Conservation (phyloP, 2,888 invertebrate species). For the Panorpa germanica region DNA sequence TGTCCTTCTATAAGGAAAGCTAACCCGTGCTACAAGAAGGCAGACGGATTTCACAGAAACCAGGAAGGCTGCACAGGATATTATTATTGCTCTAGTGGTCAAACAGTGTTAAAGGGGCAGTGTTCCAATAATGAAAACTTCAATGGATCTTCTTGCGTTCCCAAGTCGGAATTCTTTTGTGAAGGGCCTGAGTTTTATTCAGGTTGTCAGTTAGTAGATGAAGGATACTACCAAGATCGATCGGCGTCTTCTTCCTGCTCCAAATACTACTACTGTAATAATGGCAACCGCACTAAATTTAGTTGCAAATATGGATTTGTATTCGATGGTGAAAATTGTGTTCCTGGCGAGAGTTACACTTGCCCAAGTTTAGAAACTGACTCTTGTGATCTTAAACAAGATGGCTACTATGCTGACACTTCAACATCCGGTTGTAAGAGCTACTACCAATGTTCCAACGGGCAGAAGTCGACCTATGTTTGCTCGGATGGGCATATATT, state of each 20-base stretch:
- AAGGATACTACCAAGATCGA: conserved; percentile 27
- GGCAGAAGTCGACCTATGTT: conserved; percentile 35
- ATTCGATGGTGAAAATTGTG: conserved; percentile 29
- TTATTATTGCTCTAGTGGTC: conserved; percentile 18
- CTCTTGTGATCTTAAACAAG: conserved; percentile 29
- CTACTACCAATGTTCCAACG: conserved; percentile 34
- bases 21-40: conserved; percentile 25
- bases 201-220: conserved; percentile 15
- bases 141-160: conserved; percentile 16
- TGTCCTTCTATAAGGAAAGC: conserved; percentile 13
- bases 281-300: conserved; percentile 23
- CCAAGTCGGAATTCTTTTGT: conserved; percentile 14
- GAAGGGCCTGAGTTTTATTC: conserved; percentile 14
- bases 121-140: conserved; percentile 19
- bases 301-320: conserved; percentile 24
- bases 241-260: conserved; percentile 24
- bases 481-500: conserved; percentile 31
- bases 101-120: conserved; percentile 15
- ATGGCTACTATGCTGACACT: conserved; percentile 31
- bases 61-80: conserved; percentile 19
- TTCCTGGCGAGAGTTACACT: conserved; percentile 20
- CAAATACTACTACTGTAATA: conserved; percentile 30
- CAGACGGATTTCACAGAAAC: conserved; percentile 27
- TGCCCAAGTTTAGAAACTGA: conserved; percentile 30
- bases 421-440: conserved; percentile 30